Conservation (phyloP, 2,888 invertebrate genomes). For the Caenorhabditis panamensis region DNA sequence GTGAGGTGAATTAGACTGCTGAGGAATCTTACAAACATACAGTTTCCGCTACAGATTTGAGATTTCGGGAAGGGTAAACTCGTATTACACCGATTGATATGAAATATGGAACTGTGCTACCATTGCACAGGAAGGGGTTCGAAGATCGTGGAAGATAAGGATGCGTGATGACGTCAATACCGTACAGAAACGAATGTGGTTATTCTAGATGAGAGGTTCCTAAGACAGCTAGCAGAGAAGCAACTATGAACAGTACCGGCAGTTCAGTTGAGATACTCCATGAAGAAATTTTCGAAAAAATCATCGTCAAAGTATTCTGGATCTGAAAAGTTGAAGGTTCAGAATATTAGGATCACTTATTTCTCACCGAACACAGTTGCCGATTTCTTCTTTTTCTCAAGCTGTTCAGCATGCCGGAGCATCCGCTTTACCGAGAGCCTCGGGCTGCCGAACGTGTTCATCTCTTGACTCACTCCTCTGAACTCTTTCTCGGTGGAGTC, state of each 20-base stretch:
- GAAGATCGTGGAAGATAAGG: neutral
- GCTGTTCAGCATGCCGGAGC: conserved; percentile 52
- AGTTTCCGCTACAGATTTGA: conserved; percentile 45
- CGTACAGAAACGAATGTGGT: neutral
- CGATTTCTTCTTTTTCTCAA: conserved; percentile 11
- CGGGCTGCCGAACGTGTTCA: conserved; percentile 31
- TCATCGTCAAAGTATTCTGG: conserved; percentile 66
- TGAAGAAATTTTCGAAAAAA: conserved; percentile 71
- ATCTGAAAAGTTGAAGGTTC: conserved; percentile 46
- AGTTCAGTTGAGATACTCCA: conserved; percentile 34
- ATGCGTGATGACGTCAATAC: neutral
- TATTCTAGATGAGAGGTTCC: conserved; percentile 8
- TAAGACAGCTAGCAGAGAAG: conserved; percentile 44
- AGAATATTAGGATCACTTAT: conserved; percentile 4
- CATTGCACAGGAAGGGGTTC: neutral
- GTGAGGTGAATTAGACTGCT: conserved; percentile 50
- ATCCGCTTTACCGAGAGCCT: conserved; percentile 49
- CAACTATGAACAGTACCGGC: conserved; percentile 25
- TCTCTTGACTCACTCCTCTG: conserved; percentile 59
- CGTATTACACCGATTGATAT: conserved; percentile 40
- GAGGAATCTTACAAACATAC: conserved; percentile 47
- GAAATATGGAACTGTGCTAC: neutral
- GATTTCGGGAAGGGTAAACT: conserved; percentile 25
- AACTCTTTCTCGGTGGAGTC: conserved; percentile 65
- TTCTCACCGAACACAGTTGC: conserved; percentile 56